These are phyloP conservation scores for Bagarius yarrelli DNA, from an alignment of 2,113 vertebrate genomes.

Conservation along the genomic window DNA sequence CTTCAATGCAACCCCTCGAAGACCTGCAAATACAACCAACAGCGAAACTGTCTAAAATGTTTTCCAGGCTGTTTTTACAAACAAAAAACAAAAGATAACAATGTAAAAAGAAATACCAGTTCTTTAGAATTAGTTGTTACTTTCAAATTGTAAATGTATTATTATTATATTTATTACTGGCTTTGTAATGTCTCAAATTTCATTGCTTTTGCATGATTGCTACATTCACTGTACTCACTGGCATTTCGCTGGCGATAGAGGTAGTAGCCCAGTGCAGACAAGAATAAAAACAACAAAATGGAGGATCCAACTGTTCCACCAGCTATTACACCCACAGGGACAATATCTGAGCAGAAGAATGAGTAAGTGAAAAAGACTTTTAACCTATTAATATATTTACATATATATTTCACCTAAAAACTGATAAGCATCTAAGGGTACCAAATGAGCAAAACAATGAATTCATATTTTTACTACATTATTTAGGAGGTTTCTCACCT, in stretches of 20 bases:
- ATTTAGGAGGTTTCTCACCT: conserved; percentile 61
- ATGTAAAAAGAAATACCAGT: background rate
- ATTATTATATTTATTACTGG: no score
- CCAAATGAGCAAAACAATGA: background rate
- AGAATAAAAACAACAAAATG: conserved; percentile 78
- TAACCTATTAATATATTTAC: no score
- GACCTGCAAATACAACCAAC: conserved; percentile 71
- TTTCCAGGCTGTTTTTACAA: background rate
- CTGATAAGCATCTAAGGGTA: background rate
- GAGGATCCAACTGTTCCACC: conserved; percentile 82
- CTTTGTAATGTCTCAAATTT: background rate
- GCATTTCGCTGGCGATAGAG: conserved; percentile 93
- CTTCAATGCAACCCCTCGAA: conserved; percentile 88
- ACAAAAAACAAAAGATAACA: background rate
- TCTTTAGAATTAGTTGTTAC: background rate
- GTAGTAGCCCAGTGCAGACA: conserved; percentile 80
- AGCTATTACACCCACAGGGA: conserved; percentile 87
- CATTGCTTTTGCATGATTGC: background rate
- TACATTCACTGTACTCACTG: conserved; percentile 77
- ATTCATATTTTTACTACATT: background rate
- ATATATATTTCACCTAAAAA: background rate
- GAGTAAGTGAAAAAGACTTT: background rate
- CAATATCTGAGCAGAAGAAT: conserved; percentile 72
- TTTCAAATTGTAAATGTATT: background rate
- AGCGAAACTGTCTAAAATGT: background rate